These are phyloP conservation scores for Sorex fumeus DNA, from an alignment of 2,113 vertebrate genomes.

Conservation along the genomic window DNA sequence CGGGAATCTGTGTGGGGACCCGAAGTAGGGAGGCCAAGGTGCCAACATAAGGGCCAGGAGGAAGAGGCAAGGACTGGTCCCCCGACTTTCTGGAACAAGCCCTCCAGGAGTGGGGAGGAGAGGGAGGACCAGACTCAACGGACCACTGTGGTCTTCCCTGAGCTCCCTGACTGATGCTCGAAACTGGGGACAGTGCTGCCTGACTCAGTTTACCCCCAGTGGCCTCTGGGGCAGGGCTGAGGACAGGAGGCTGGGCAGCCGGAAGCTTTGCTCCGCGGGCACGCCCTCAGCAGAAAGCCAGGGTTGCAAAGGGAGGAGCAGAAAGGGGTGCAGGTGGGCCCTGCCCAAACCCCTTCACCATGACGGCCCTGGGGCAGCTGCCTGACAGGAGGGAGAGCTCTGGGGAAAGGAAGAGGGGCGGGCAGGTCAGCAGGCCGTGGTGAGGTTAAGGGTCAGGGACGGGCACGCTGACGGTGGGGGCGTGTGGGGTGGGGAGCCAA, in stretches of 20 bases:
- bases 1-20: background rate
- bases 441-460: conserved; percentile 24
- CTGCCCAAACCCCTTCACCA: background rate
- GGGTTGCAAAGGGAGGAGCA: background rate
- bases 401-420: background rate
- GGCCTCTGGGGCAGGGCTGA: no score
- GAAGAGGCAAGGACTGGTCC: background rate
- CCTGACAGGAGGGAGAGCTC: background rate
- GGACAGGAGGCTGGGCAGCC: no score
- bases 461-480: background rate
- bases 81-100: background rate
- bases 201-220: no score
- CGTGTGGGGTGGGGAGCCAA: background rate
- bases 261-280: no score
- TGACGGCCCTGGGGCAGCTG: background rate
- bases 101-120: background rate
- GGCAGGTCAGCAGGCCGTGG: background rate
- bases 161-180: no score
- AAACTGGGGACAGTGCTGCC: no score
- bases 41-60: background rate
- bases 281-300: background rate
- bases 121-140: background rate
- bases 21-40: background rate
- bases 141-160: background rate
- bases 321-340: background rate